Percentiles rank a stretch among this genome's conserved stretches.
These are phyloP conservation scores for Nothoprocta pentlandii DNA, from an alignment of 2,113 vertebrate species.

Conservation along the genomic window DNA sequence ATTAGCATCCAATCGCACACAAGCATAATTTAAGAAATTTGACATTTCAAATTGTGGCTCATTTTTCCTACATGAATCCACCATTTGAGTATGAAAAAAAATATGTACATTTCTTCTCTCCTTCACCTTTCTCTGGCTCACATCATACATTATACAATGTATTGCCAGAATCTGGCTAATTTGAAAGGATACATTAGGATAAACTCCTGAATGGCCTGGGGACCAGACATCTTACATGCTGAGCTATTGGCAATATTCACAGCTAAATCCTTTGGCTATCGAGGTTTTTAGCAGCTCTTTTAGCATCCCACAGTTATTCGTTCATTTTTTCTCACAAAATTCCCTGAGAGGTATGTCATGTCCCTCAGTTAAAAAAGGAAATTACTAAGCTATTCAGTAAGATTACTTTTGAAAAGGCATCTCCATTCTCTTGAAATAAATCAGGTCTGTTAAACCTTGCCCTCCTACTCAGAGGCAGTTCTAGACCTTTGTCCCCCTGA, in stretches of 20 bases:
- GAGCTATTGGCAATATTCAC: constrained; percentile 1
- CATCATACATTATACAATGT: neutral
- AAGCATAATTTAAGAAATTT: neutral
- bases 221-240: neutral
- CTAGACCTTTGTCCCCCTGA: neutral
- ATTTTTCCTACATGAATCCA: neutral
- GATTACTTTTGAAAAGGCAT: neutral
- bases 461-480: neutral
- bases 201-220: neutral
- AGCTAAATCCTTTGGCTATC: neutral
- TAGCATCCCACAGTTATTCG: neutral
- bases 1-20: neutral
- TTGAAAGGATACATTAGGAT: constrained; percentile 22
- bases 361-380: neutral
- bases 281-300: neutral
- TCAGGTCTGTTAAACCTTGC: neutral
- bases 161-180: neutral
- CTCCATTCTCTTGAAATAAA: neutral
- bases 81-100: neutral
- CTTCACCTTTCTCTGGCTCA: neutral
- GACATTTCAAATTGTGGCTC: constrained; percentile 35
- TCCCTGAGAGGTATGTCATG: neutral
- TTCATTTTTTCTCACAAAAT: neutral
- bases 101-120: neutral
- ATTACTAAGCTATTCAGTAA: neutral